Conservation (phyloP, 1,140 invertebrate species). For the Diploscapter pachys region DNA sequence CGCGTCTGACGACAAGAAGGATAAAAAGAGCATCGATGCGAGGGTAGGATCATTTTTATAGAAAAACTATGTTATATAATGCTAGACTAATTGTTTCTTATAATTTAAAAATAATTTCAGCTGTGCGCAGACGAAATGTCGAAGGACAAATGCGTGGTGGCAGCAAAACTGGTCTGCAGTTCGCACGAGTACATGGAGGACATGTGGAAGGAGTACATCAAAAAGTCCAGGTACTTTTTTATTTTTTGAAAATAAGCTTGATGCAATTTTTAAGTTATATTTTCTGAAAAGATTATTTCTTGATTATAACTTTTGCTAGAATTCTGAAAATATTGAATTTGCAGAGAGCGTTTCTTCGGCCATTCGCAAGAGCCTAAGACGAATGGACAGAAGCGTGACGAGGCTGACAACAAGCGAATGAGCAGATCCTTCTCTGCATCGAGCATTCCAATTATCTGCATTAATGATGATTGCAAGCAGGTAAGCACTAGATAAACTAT, state of each 20-base stretch:
- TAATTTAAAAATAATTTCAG: not conserved
- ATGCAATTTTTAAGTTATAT: no score
- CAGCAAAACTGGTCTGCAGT: conserved; percentile 67
- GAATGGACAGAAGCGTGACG: no score
- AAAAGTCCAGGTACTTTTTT: conserved; percentile 69
- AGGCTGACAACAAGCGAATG: conserved; percentile 37
- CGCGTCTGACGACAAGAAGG: conserved; percentile 3
- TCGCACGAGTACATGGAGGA: conserved; percentile 75
- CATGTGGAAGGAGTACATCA: conserved; percentile 80
- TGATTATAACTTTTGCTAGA: no score
- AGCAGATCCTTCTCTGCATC: conserved; percentile 46
- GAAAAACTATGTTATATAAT: not conserved
- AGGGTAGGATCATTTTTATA: not conserved
- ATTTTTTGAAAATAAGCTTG: no score
- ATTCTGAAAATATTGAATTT: no score
- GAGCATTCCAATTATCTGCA: conserved; percentile 43
- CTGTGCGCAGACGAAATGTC: conserved; percentile 34
- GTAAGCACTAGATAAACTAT: conserved; percentile 7
- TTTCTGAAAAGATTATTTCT: no score
- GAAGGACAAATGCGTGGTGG: conserved; percentile 61
- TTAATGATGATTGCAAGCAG: conserved; percentile 43
- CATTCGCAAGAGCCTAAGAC: no score
- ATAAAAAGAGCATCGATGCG: conserved; percentile 18
- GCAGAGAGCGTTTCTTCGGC: no score
- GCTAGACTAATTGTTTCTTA: not conserved